Conservation (phyloP, 2,113 vertebrate species). For the Malurus alboscapulatus region DNA sequence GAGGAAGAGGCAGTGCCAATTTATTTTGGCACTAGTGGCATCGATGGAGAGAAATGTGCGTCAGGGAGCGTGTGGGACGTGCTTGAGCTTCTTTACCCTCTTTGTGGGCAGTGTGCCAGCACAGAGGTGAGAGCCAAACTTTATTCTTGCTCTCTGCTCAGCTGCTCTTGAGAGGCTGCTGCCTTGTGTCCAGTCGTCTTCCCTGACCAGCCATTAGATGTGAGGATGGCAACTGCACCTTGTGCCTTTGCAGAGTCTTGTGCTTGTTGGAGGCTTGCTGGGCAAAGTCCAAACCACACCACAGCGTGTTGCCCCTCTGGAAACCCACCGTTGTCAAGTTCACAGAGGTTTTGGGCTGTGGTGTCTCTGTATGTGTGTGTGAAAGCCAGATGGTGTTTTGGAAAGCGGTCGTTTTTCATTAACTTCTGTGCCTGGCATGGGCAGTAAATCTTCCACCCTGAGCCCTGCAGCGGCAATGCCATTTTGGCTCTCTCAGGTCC, state of each 20-base stretch:
- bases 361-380: neutral
- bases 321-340: neutral
- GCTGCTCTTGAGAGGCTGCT: neutral
- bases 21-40: constrained; percentile 52
- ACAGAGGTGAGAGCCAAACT: constrained; percentile 54
- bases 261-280: neutral
- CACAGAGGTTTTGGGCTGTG: neutral
- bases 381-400: constrained; percentile 28
- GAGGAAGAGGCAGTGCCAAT: constrained; percentile 10
- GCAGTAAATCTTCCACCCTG: neutral
- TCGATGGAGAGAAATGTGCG: neutral
- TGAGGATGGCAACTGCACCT: neutral
- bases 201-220: neutral
- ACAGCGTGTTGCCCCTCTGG: neutral
- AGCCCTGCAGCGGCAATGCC: fast-evolving
- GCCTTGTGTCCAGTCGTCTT: neutral
- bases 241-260: neutral
- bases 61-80: constrained; percentile 51
- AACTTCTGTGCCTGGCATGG: neutral
- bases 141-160: constrained; percentile 18
- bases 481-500: neutral
- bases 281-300: neutral
- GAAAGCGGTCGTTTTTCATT: neutral
- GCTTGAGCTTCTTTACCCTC: neutral
- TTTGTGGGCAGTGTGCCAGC: neutral